Conservation (phyloP, 2,113 vertebrate species). For the Hypomesus transpacificus region DNA sequence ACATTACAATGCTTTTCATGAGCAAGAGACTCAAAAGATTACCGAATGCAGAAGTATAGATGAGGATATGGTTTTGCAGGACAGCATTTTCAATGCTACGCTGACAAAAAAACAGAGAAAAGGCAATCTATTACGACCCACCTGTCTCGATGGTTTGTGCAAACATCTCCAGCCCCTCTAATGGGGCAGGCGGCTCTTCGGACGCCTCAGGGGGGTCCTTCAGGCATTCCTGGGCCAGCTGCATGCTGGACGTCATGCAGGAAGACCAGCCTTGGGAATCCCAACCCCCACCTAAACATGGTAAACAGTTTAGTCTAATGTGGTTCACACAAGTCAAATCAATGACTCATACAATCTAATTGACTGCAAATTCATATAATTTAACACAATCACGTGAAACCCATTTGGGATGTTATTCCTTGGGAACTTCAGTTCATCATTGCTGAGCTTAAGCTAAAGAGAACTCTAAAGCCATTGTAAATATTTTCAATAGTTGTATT, state of each 20-base stretch:
- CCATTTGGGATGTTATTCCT: background rate
- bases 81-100: background rate
- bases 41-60: background rate
- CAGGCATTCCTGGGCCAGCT: constrained; percentile 90
- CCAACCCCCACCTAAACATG: constrained; percentile 63
- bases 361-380: background rate
- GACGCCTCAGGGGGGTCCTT: constrained; percentile 83
- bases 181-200: constrained; percentile 81
- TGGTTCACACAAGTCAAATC: background rate
- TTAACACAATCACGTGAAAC: background rate
- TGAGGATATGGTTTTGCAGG: background rate
- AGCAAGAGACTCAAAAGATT: no score
- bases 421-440: no score
- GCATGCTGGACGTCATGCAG: constrained; percentile 91
- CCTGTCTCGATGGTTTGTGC: constrained; percentile 92
- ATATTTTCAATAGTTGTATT: no score
- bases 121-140: constrained; percentile 62
- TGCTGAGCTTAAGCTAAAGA: no score
- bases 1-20: background rate
- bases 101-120: background rate
- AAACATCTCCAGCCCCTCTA: constrained; percentile 94
- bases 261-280: constrained; percentile 87
- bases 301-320: constrained; percentile 13
- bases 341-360: background rate
- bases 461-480: background rate